phyloP scores from a whole-genome alignment of 2,113 vertebrate species.

The Columba livia region DNA sequence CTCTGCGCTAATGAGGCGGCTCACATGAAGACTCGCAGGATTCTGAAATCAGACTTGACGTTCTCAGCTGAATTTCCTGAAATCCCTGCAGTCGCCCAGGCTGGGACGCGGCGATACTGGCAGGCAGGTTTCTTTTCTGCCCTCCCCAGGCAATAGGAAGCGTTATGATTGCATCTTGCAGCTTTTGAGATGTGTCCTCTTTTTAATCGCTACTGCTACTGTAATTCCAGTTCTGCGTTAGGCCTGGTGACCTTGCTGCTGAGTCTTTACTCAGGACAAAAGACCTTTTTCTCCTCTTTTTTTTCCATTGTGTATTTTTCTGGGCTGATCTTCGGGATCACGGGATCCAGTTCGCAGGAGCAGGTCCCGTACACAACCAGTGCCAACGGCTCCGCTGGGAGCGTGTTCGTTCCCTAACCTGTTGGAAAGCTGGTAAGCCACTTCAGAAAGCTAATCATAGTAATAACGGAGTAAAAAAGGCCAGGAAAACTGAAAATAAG shows the following conservation, averaged over 20 bases:
- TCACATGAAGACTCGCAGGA: not conserved
- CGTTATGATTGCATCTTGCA: not conserved
- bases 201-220: too few relatives aligned
- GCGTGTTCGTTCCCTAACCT: not conserved
- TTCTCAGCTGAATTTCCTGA: not conserved
- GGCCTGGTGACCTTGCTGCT: not conserved
- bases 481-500: not conserved
- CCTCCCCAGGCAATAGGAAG: not conserved
- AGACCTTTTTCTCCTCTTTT: not conserved
- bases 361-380: not conserved
- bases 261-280: not conserved
- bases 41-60: not conserved
- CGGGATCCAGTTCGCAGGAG: fast-evolving
- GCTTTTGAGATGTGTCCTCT: not conserved
- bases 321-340: not conserved
- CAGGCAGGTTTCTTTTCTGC: not conserved
- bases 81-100: not conserved
- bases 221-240: not conserved
- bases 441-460: not conserved
- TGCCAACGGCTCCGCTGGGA: not conserved
- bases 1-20: not conserved
- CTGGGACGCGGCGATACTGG: not conserved
- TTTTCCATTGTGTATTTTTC: not conserved
- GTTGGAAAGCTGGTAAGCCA: not conserved
- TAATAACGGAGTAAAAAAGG: not conserved